Conservation (phyloP, 2,797 vertebrate species). For the Orestias chungarensis region DNA sequence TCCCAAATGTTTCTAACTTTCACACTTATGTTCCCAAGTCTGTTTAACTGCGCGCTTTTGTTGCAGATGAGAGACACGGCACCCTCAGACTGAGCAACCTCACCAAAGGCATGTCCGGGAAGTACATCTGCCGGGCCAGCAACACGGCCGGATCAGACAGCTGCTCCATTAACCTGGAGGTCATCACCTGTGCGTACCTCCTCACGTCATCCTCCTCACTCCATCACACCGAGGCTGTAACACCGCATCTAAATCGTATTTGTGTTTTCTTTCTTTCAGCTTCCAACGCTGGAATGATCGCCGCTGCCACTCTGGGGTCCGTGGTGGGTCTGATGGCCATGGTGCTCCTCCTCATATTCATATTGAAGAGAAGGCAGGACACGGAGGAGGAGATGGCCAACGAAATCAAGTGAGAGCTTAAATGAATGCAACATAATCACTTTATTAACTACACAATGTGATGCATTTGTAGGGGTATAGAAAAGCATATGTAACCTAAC, state of each 20-base stretch:
- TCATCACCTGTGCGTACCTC: slow-evolving; percentile 86
- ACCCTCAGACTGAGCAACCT: slow-evolving; percentile 90
- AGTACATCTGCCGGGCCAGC: slow-evolving; percentile 87
- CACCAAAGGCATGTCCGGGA: slow-evolving; percentile 88
- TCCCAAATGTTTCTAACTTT: background rate
- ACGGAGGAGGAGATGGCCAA: slow-evolving; percentile 90
- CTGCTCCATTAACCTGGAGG: slow-evolving; percentile 91
- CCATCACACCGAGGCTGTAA: slow-evolving; percentile 1
- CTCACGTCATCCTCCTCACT: background rate
- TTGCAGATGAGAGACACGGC: slow-evolving; percentile 83
- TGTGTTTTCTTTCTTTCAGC: slow-evolving; percentile 65
- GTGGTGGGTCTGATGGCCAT: slow-evolving; percentile 84
- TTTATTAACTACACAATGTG: background rate
- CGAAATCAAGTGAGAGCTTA: slow-evolving; percentile 93
- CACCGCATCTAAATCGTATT: background rate
- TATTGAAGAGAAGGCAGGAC: slow-evolving; percentile 81
- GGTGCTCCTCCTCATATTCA: slow-evolving; percentile 81
- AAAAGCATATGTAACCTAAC: background rate
- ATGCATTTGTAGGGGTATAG: background rate
- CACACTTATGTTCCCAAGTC: slow-evolving; percentile 6
- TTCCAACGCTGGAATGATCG: slow-evolving; percentile 82
- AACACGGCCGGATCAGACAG: slow-evolving; percentile 86
- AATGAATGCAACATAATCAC: background rate
- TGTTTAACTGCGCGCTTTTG: slow-evolving; percentile 35
- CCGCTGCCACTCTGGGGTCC: slow-evolving; percentile 86